Percentiles rank a stretch among this genome's conserved stretches.
These are phyloP conservation scores for Drosophila conformis DNA, from an alignment of 2,888 invertebrate species.

Conservation along the genomic window DNA sequence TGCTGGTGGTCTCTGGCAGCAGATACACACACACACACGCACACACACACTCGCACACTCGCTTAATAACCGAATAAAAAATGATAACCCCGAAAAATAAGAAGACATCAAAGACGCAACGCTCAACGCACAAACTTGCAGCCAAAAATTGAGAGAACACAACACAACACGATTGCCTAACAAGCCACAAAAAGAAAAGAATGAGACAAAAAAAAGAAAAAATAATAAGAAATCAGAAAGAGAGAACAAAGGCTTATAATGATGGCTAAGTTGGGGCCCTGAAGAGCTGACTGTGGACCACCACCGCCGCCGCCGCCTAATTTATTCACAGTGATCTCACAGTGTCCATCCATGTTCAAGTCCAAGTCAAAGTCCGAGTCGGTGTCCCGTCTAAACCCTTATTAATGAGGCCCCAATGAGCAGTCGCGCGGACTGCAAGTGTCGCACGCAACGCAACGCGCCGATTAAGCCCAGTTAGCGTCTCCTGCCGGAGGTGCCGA, in stretches of 20 bases:
- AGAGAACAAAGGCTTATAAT: constrained; percentile 67
- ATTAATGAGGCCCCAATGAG: constrained; percentile 71
- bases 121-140: constrained; percentile 46
- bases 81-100: constrained; percentile 79
- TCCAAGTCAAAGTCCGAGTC: constrained; percentile 49
- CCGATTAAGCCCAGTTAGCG: constrained; percentile 79
- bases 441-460: constrained; percentile 72
- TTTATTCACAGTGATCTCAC: constrained; percentile 79
- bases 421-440: constrained; percentile 52
- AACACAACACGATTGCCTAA: constrained; percentile 58
- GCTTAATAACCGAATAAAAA: constrained; percentile 80
- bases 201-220: constrained; percentile 26
- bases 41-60: constrained; percentile 24
- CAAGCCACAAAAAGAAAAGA: constrained; percentile 59
- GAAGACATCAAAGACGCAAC: constrained; percentile 77
- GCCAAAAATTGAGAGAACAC: constrained; percentile 53
- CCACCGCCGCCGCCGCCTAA: constrained; percentile 73
- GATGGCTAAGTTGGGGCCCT: constrained; percentile 51
- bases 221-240: constrained; percentile 10
- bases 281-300: constrained; percentile 53
- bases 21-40: background rate
- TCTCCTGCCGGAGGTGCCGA: constrained; percentile 60
- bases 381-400: constrained; percentile 66
- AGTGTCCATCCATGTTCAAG: constrained; percentile 35
- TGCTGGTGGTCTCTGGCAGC: constrained; percentile 51